phyloP scores from a whole-genome alignment of 1,140 invertebrate species.

The Drosophila pruinosa region DNA sequence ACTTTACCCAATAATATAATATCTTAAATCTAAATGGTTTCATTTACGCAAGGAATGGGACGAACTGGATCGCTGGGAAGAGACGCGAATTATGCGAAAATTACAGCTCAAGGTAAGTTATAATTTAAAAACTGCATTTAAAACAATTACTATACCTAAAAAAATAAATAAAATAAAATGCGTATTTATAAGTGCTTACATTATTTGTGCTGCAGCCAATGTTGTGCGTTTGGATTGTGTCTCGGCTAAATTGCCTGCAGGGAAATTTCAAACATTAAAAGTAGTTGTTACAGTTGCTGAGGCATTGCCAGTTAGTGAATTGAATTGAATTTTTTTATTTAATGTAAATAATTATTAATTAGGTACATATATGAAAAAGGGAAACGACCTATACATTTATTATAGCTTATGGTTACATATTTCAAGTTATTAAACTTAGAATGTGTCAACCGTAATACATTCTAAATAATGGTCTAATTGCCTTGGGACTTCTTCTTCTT shows the following conservation, averaged over 20 bases:
- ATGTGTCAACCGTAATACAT: too few species aligned
- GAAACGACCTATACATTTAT: too few species aligned
- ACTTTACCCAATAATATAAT: not conserved
- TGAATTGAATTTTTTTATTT: not conserved
- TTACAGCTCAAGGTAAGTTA: conserved; percentile 75
- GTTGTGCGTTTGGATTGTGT: not conserved
- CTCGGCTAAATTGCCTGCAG: conserved; percentile 10
- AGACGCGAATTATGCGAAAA: conserved; percentile 78
- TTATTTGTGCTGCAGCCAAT: too few species aligned
- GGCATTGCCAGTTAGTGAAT: too few species aligned
- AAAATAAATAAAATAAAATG: not conserved
- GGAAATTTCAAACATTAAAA: not conserved
- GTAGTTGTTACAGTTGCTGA: not conserved
- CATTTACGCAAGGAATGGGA: conserved; percentile 83
- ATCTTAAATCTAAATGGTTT: not conserved
- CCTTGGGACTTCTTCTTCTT: too few species aligned
- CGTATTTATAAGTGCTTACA: not conserved
- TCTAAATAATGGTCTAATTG: too few species aligned
- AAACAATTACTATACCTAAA: not conserved
- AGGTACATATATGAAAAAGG: too few species aligned
- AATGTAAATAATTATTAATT: too few species aligned
- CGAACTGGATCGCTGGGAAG: conserved; percentile 84
- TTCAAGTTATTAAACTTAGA: too few species aligned
- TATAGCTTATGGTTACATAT: too few species aligned
- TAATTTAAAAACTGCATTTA: not conserved